These are phyloP conservation scores for Carlito syrichta DNA, from an alignment of 2,113 vertebrate species.

Conservation along the genomic window DNA sequence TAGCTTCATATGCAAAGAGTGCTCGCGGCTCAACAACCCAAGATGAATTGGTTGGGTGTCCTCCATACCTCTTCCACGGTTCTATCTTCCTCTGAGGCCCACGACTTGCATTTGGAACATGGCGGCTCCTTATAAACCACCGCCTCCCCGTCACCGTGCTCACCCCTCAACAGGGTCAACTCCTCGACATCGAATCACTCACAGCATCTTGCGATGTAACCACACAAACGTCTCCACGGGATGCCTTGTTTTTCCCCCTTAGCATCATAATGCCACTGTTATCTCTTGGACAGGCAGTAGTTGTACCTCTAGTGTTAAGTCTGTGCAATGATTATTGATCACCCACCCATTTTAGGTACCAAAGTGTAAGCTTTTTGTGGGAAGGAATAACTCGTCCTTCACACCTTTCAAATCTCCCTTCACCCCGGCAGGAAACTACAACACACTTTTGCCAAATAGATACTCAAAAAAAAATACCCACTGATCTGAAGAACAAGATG, in stretches of 20 bases:
- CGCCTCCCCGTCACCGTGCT: neutral
- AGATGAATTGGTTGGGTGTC: neutral
- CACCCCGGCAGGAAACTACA: neutral
- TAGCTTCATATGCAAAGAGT: neutral
- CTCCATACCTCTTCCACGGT: neutral
- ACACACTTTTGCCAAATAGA: neutral
- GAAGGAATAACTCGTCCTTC: neutral
- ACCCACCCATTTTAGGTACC: neutral
- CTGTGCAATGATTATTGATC: neutral
- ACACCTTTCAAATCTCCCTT: neutral
- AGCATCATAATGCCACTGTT: neutral
- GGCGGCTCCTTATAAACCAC: neutral
- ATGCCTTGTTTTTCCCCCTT: neutral
- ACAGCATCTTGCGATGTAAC: neutral
- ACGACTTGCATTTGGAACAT: neutral
- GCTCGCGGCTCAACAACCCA: fast-evolving
- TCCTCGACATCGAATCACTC: neutral
- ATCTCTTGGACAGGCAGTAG: neutral
- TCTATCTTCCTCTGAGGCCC: neutral
- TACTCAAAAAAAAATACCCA: neutral
- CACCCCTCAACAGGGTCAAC: too few species aligned
- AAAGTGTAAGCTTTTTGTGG: neutral
- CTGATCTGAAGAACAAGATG: neutral
- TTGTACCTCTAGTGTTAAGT: neutral
- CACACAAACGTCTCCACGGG: neutral